Evolutionary conservation across 35 echinoderm and acorn worm species (phyloP), one percentile per base, ranked within the genome.

Genomic region (Amphiura filiformis): DNA sequence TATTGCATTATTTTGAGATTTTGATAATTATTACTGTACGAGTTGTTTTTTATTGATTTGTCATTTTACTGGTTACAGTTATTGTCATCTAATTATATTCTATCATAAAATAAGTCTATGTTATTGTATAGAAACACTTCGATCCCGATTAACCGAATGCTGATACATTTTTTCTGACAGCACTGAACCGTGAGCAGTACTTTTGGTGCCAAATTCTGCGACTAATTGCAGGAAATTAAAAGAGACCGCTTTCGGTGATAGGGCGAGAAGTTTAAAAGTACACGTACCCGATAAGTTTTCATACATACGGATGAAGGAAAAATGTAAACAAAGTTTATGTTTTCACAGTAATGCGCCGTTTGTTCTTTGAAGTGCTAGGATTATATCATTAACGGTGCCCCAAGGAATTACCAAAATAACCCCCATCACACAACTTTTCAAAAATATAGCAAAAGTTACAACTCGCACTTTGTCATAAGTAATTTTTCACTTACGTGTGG

Each of bases 221-320:
- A 30, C 61, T 70, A 70, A 70, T 70, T 70, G 61, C 61, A 70
- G 61, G 61, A 70, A 70, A 70, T 70, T 70, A 70, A 70, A 70
- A 70, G 61, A 70, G 61, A 70, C 61, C 61, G 61, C 61, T 70
- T 70, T 70, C 61, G 61, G 61, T 70, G 61, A 70, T 70, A 70
- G 61, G 61, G 61, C 61, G 61, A 70, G 61, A 70, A 70, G 61
- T 70, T 70, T 70, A n/a, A 70, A 70, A 70, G 61, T 70, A 70
- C 61, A 70, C 26, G 61, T 70, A n/a, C 61, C 61, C 61, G 28
- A 70, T 30, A 70, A 70, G 61, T 70, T 70, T 70, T 70, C 61
- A 15, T 70, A 70, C 26, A 23, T 13, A 70, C 61, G 61, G 61
- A 70, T 70, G 61, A 70, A 3, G 28, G 61, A 11, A 70, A 70